Evolutionary conservation across 2,888 invertebrate genomes (phyloP), one percentile per base, ranked within the genome.

Genomic region (Tachystola acroxantha): DNA sequence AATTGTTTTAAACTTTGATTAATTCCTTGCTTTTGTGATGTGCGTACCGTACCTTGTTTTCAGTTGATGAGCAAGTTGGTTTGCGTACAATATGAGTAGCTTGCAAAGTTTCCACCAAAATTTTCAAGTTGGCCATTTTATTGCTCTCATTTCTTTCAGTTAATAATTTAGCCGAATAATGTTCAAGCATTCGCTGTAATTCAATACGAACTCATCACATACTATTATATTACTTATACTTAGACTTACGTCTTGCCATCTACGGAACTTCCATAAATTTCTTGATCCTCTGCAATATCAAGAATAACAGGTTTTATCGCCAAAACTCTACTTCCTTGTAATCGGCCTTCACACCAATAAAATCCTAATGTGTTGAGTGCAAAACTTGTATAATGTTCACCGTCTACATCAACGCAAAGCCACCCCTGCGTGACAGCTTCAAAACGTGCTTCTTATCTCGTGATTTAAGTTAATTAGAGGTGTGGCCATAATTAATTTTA

Each of bases 401-500:
- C 39, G 7, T 29, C 25, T 20, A 34, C 39, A 13, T 34, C 4
- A 42, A 37, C 25, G 31, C 35, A 24, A 35, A 44, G 12, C 56
- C 55, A 64, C 65, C 56, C n/a, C 63, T 53, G 60, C 59, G 59
- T 64, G 64, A 66, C 71, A 64, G 53, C 53, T 66, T 57, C 61
- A 62, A 66, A 62, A 49, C 45, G 50, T 39, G 47, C 53, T 51
- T 45, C 63, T 70, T 84, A 84, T 82, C 82, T 79, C 57, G 66
- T 69, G 72, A 77, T 79, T 80, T 79, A 84, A 79, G 78, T 79
- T 85, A 82, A 84, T 84, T 81, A 84, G 75, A 82, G 82, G 82
- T 84, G 85, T 81, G 81, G 79, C 71, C 65, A 76, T 84, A 82
- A 85, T 86, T 84, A 84, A 86, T 86, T 84, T 85, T 81, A 84